phyloP scores from a whole-genome alignment of 2,797 vertebrate genomes.

The Brachyalestes nurse region DNA sequence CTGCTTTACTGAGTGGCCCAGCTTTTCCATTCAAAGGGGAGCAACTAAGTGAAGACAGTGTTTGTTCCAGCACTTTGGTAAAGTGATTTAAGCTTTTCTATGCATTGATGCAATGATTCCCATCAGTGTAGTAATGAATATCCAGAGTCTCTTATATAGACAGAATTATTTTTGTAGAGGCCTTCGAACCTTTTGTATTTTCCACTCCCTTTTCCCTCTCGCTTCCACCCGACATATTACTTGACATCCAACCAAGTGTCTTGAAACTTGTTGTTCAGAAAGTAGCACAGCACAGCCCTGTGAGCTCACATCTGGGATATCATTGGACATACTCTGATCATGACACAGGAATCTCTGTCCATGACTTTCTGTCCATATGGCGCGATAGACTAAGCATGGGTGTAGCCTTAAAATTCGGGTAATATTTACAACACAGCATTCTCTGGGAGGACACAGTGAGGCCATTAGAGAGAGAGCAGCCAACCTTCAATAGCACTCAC shows the following conservation, averaged over 20 bases:
- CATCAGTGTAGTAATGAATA: constrained; percentile 41
- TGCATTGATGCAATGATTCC: constrained; percentile 49
- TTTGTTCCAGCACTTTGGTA: constrained; percentile 66
- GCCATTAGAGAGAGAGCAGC: constrained; percentile 45
- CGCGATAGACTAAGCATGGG: constrained; percentile 67
- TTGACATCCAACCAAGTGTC: constrained; percentile 59
- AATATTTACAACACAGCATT: constrained; percentile 67
- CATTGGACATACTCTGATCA: constrained; percentile 72
- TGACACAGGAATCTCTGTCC: constrained; percentile 74
- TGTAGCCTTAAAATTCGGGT: constrained; percentile 68
- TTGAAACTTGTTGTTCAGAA: constrained; percentile 67
- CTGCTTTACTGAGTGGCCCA: constrained; percentile 63
- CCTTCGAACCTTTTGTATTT: constrained; percentile 44
- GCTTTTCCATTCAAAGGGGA: constrained; percentile 59
- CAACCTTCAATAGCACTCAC: constrained; percentile 58
- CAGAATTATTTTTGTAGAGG: constrained; percentile 44
- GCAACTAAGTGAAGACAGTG: constrained; percentile 60
- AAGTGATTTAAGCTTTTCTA: constrained; percentile 64
- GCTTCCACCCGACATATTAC: constrained; percentile 23
- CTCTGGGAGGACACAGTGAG: constrained; percentile 43
- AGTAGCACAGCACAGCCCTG: constrained; percentile 69
- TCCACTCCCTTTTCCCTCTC: background rate
- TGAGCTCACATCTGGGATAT: constrained; percentile 77
- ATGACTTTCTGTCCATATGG: constrained; percentile 64
- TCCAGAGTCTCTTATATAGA: constrained; percentile 44